Evolutionary conservation across 2,797 vertebrate genomes (phyloP), one percentile per base, ranked within the genome.

Genomic region (Tenualosa ilisha): DNA sequence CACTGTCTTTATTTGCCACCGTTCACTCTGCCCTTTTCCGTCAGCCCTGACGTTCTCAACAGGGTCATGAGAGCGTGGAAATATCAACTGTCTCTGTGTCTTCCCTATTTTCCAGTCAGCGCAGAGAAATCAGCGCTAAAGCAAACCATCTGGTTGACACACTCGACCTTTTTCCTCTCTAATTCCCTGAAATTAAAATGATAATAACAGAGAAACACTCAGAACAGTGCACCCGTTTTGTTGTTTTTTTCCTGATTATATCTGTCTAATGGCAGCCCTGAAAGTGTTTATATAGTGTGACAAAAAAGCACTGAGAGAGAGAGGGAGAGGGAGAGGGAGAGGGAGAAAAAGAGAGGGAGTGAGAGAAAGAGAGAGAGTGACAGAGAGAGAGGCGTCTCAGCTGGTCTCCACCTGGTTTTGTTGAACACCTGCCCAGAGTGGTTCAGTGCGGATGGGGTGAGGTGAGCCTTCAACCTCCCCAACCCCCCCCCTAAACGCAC

Each of bases 351-450:
- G 17, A 54, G 17, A 54, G 53, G 17, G 53, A 54, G 53, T 17
- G 53, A 54, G 17, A 54, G 53, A 54, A 13, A 54, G 17, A 54
- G 13, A 54, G 17, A 54, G 17, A 54, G 50, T 13, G 0, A 22
- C 3, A 56, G 22, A n/a, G 59, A 86, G 68, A 79, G 43, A 20
- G 22, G 13, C 20, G 90, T 91, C 93, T 93, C 95, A 94, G 92
- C 93, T 93, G 93, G 89, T 90, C 89, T 90, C 91, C 95, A 95
- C 94, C 94, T 95, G 95, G 90, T 86, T 84, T 37, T 91, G 90
- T 92, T 94, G 92, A 92, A 92, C 92, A 93, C 94, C 92, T 91
- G 93, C 90, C 88, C 89, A 86, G 87, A 92, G 92, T 87, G 91
- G 90, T 91, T 94, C 90, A 92, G 49, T 89, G 90, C 91, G 92